Evolutionary conservation across 1,140 invertebrate genomes (phyloP), one percentile per base, ranked within the genome.

Genomic region (Anoplophora glabripennis): DNA sequence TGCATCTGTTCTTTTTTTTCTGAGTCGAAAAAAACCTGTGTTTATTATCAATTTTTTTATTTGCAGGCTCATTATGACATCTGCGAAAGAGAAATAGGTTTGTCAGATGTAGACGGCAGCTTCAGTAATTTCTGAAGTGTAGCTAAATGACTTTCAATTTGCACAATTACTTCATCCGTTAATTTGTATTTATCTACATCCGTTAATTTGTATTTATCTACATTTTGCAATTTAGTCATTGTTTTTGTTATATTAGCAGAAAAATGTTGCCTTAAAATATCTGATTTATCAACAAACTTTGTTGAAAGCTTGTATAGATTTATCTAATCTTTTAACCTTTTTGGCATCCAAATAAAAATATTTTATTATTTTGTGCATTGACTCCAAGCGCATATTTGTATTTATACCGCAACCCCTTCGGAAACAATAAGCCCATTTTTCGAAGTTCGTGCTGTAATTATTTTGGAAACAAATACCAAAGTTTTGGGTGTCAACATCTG

Each of bases 351-450:
- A 37, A 40, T 64, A 64, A 44, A 57, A 18, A 41, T 66, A 57
- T 42, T 60, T 61, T 37, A 57, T 48, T 1, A 17, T 41, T 41
- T 53, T 61, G 33, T 63, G 64, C 46, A 66, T 59, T 15, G 49
- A 33, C 57, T 64, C 61, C 4, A 64, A 17, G 7, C 52, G 61
- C 53, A 64, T 66, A 42, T 66, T 66, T 8, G 64, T 64, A 33
- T 62, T 62, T 9, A 58, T 12, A 1, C 57, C 58, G 11, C 10
- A 12, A n/a, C 42, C 7, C 35, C 11, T 36, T 3, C 64, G 10
- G 48, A 42, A 61, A 45, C 62, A 64, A 55, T 66, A 61, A 1
- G 65, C 65, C 65, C 65, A 66, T 11, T 59, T 18, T 40, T 44
- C 15, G 21, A 1, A 36, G 49, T 49, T 49, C 7, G 11, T 14